Evolutionary conservation across 2,113 vertebrate genomes (phyloP), one percentile per base, ranked within the genome.

Genomic region (Nothocercus julius): DNA sequence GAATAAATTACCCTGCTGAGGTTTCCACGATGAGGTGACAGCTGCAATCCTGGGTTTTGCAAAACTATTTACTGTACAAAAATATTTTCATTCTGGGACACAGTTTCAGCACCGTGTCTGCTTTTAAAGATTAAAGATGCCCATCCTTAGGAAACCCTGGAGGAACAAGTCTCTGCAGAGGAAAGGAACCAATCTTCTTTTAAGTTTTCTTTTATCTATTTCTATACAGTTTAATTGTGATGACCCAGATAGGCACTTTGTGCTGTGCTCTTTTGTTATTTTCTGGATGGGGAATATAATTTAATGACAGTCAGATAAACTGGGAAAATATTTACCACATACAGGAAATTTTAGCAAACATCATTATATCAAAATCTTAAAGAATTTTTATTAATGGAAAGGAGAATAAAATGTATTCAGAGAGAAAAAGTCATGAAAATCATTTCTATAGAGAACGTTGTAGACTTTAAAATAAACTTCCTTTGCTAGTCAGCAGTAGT

Each of bases 131-230:
- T 95, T 96, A 95, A 97, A 96, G 81, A 94, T 47, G 11, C 64
- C n/a, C 74, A 93, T 94, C 61, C 80, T 90, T 85, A 89, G 53
- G 79, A 96, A 96, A 87, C 80, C 79, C 89, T 95, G 70, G 82
- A 95, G 95, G 79, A 94, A 86, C 74, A 89, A 96, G 56, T 88
- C 93, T 96, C 96, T 72, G 73, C 59, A 96, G 93, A 96, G 82
- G 64, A 94, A 92, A 85, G 44, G 82, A 95, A 79, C 28, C 42
- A 88, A 96, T 92, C 83, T 96, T 95, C 88, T 97, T 95, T 93
- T 90, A 95, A 87, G 86, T 96, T 96, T 95, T 90, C 90, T 97
- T 97, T 96, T 96, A 96, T 96, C 91, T 96, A 90, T 96, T 93
- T 90, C 92, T 85, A 95, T 87, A 96, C 90, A 87, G 77, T 96